These are phyloP conservation scores for Corythoichthys intestinalis DNA, from an alignment of 2,113 vertebrate species.

Conservation along the genomic window DNA sequence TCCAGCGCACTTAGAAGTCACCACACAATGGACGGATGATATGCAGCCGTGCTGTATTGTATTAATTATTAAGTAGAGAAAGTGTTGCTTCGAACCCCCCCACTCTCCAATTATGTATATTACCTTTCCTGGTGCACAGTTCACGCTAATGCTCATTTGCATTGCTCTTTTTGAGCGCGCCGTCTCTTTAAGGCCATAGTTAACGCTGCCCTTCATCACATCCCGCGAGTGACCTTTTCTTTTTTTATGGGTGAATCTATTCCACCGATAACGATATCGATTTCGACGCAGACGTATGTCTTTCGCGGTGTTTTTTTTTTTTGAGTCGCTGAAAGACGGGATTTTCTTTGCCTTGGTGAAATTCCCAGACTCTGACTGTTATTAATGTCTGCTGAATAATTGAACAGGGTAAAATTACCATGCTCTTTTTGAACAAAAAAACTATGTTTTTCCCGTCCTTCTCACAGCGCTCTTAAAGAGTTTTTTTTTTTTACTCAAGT, in stretches of 20 bases:
- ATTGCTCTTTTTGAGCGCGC: constrained; percentile 38
- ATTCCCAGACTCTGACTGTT: constrained; percentile 49
- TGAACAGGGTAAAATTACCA: constrained; percentile 80
- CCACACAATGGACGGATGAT: constrained; percentile 58
- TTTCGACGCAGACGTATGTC: constrained; percentile 8
- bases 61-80: constrained; percentile 66
- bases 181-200: constrained; percentile 40
- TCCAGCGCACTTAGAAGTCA: constrained; percentile 58
- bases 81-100: constrained; percentile 61
- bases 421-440: constrained; percentile 72
- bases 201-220: constrained; percentile 53
- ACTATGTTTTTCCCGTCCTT: constrained; percentile 69
- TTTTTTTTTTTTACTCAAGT: constrained; percentile 75
- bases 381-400: constrained; percentile 81
- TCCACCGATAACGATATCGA: constrained; percentile 15
- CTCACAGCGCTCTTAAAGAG: constrained; percentile 78
- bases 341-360: constrained; percentile 35
- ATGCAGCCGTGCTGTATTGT: constrained; percentile 50
- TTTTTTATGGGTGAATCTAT: constrained; percentile 32
- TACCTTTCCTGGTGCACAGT: constrained; percentile 57
- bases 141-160: constrained; percentile 68
- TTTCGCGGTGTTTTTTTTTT: background rate
- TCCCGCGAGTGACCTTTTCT: constrained; percentile 53
- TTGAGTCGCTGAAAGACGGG: background rate
- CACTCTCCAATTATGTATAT: constrained; percentile 66